Base-by-base conservation (phyloP, 2,797 vertebrate genomes). In the Hoplostethus atlanticus region DNA sequence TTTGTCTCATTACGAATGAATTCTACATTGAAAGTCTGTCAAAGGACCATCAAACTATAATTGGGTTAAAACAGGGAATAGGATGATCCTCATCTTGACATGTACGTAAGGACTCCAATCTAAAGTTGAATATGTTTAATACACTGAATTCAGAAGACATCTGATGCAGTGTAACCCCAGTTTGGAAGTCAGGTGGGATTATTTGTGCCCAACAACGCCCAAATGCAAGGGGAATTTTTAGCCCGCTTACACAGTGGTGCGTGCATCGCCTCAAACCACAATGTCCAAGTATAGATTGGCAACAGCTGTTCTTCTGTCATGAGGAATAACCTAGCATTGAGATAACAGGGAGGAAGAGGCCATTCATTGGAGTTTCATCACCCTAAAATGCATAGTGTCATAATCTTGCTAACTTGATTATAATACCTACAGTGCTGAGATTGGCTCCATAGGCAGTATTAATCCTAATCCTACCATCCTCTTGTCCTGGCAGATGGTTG, bases 391-490 rank as follows among this genome's bases (percentile, higher is more conserved):
- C 28, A 28, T 28, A 28, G 28, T 28, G 28, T 28, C 28, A 28
- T 28, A 28, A 28, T 71, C 58, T 63, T 46, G 56, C 81, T 90
- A 89, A 93, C 60, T 62, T 87, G 93, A 94, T 94, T 94, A 95
- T 78, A 86, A 82, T 87, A 84, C 55, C 77, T 77, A 76, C 79
- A 64, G 50, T 90, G 88, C 87, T 89, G 82, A 86, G 88, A 87
- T 84, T 87, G 84, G 73, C 85, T 64, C 16, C 78, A 87, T 88
- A 89, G 75, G 69, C 65, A 71, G 88, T 56, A 91, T 92, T 92
- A 93, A 81, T 69, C 83, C 80, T 93, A 94, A 95, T 93, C 88
- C 84, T 55, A 66, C 30, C 69, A 71, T 77, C 65, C 50, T 53
- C 67, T 80, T 79, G 75, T 86, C 50, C 21, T 38, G 46, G 15